A percentile compares a stretch with the other conserved stretches of the same genome.
These are phyloP conservation scores for Portunus trituberculatus DNA, from an alignment of 1,140 invertebrate genomes.

Conservation along the genomic window DNA sequence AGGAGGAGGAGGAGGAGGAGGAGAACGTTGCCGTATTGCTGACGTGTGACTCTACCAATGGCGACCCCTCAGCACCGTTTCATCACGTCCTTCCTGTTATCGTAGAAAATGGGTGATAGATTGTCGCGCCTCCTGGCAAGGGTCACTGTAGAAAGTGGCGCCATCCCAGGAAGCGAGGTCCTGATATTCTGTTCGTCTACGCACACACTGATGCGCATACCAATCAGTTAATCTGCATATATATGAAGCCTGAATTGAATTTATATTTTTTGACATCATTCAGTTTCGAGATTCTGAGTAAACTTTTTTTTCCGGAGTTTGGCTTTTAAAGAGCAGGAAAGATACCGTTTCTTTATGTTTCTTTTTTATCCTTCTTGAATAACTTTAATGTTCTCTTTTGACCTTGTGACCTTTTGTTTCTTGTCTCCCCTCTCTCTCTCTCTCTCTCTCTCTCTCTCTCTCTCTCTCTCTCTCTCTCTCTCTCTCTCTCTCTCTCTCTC, in stretches of 20 bases:
- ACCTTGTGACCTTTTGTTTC: conserved; percentile 9
- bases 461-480: not conserved
- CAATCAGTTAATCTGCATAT: not conserved
- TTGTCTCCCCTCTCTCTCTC: not conserved
- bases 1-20: not conserved
- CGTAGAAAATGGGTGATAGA: not conserved
- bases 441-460: too few species aligned
- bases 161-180: not conserved
- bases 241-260: conserved; percentile 23
- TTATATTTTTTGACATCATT: not conserved
- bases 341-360: not conserved
- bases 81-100: not conserved
- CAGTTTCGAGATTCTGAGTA: not conserved
- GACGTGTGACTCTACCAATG: not conserved
- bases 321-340: not conserved
- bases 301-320: not conserved
- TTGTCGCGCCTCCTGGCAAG: not conserved
- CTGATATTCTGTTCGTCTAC: not conserved
- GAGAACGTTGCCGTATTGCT: not conserved
- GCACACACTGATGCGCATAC: not conserved
- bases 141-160: not conserved
- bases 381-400: not conserved
- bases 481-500: too few species aligned
- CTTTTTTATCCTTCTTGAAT: too few species aligned
- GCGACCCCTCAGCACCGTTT: not conserved